These are phyloP conservation scores for Drosophila paulistorum DNA, from an alignment of 1,140 invertebrate genomes.

Conservation along the genomic window DNA sequence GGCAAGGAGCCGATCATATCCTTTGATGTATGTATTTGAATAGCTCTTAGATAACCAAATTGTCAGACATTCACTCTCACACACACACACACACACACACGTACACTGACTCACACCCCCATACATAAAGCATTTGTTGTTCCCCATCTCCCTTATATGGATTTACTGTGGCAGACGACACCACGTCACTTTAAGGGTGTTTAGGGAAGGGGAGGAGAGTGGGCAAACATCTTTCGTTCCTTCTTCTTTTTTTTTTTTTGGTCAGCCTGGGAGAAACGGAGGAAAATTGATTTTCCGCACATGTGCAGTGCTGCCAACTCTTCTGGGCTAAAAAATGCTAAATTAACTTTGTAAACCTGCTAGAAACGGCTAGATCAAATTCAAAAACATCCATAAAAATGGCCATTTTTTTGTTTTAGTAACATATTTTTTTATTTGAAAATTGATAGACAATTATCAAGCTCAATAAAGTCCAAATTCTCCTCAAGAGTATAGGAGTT, in stretches of 20 bases:
- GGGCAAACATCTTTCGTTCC: slow-evolving; percentile 2
- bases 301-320: no score
- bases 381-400: no score
- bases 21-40: slow-evolving; percentile 87
- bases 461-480: no score
- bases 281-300: slow-evolving; percentile 67
- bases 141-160: slow-evolving; percentile 2
- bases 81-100: background rate
- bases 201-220: background rate
- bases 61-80: slow-evolving; percentile 17
- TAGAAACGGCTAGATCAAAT: no score
- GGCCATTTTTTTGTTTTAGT: no score
- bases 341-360: no score
- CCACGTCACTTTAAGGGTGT: background rate
- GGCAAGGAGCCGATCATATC: slow-evolving; percentile 88
- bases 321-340: no score
- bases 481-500: no score
- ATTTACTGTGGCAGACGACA: slow-evolving; percentile 1
- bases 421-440: no score
- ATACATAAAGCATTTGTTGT: slow-evolving; percentile 12
- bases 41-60: slow-evolving; percentile 14
- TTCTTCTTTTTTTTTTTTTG: background rate
- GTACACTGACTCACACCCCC: slow-evolving; percentile 21
- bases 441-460: no score
- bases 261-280: slow-evolving; percentile 26